These are phyloP conservation scores for Reticulitermes lucifugus DNA, from an alignment of 2,888 invertebrate genomes.

Conservation along the genomic window DNA sequence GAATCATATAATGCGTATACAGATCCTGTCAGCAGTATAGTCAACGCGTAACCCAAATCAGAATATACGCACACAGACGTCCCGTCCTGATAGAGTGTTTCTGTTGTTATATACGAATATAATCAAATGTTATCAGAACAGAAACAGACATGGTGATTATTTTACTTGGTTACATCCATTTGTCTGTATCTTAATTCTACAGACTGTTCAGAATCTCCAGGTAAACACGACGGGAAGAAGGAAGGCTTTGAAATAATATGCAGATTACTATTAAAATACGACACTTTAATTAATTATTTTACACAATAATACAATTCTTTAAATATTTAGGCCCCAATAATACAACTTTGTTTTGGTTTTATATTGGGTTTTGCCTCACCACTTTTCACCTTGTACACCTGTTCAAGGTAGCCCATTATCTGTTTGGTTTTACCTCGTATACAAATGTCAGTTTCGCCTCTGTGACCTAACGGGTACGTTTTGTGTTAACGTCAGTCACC, in stretches of 20 bases:
- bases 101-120: too few species aligned
- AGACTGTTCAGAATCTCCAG: too few species aligned
- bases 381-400: background rate
- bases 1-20: too few species aligned
- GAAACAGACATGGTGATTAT: too few species aligned
- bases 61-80: too few species aligned
- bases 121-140: too few species aligned
- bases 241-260: background rate
- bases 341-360: background rate
- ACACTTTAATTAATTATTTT: conserved; percentile 47
- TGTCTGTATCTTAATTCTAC: too few species aligned
- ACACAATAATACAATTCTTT: conserved; percentile 36
- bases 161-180: too few species aligned
- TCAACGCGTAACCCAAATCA: too few species aligned
- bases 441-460: background rate
- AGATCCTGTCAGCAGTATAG: too few species aligned
- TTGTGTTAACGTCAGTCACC: background rate
- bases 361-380: background rate
- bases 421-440: background rate
- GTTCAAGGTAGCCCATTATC: background rate
- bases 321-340: conserved; percentile 19
- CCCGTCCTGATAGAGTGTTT: too few species aligned
- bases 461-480: background rate
- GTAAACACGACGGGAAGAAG: background rate
- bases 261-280: conserved; percentile 47